Conservation (phyloP, 2,797 vertebrate species). For the Tolypeutes matacus region DNA sequence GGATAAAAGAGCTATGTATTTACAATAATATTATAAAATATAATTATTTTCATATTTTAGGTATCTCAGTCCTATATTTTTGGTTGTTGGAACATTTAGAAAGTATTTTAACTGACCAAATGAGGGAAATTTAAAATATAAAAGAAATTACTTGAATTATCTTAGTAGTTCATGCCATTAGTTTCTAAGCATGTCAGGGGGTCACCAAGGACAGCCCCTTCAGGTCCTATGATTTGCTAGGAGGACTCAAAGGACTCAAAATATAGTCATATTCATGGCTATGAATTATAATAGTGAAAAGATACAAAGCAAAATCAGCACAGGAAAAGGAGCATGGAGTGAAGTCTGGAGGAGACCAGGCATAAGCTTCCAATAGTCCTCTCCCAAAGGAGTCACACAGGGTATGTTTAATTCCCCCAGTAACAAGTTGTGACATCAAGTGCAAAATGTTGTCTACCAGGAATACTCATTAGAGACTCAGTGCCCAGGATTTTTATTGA, state of each 20-base stretch:
- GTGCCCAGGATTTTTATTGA: background rate
- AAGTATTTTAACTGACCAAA: conserved; percentile 39
- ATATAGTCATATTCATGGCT: background rate
- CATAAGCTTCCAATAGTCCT: background rate
- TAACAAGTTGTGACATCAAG: background rate
- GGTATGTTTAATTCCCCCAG: background rate
- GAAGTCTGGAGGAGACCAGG: background rate
- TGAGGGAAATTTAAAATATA: conserved; percentile 43
- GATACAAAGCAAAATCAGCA: background rate
- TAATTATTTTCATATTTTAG: conserved; percentile 4
- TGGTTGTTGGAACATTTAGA: conserved; percentile 18
- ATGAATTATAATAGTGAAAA: background rate
- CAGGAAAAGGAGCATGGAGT: background rate
- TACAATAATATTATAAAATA: background rate
- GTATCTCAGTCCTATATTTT: conserved; percentile 51
- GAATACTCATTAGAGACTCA: background rate
- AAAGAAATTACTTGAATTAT: conserved; percentile 26
- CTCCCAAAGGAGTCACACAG: background rate
- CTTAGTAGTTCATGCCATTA: background rate
- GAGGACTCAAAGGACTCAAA: background rate
- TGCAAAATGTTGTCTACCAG: background rate
- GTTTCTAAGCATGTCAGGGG: background rate
- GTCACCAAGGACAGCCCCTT: background rate
- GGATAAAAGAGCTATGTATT: background rate
- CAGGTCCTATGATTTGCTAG: background rate